These are phyloP conservation scores for Panopea generosa DNA, from an alignment of 2,888 invertebrate species.

Conservation along the genomic window DNA sequence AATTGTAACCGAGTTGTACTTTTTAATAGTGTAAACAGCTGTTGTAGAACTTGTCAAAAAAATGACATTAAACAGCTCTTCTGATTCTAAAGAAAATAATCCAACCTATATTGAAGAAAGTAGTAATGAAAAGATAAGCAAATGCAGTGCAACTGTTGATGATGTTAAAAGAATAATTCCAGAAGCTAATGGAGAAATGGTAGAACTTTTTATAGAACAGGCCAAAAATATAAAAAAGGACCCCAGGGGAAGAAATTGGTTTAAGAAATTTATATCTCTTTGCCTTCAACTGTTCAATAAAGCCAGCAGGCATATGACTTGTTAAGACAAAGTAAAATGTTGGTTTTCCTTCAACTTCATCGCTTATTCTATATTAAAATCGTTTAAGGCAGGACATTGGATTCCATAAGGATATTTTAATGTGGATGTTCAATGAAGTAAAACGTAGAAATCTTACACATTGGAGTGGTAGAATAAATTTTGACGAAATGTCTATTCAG, in stretches of 20 bases:
- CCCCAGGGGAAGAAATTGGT: background rate
- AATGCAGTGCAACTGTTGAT: no score
- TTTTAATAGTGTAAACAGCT: background rate
- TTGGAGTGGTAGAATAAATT: slow-evolving; percentile 25
- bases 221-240: no score
- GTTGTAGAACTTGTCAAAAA: background rate
- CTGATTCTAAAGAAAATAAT: background rate
- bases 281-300: background rate
- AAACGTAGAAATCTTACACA: slow-evolving; percentile 13
- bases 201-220: no score
- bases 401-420: slow-evolving; percentile 23
- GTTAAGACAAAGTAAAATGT: background rate
- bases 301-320: background rate
- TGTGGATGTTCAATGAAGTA: slow-evolving; percentile 38
- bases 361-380: background rate
- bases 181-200: no score
- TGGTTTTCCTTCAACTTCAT: background rate
- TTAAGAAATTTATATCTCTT: background rate
- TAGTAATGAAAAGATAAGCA: no score
- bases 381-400: slow-evolving; percentile 13
- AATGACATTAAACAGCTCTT: background rate
- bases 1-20: background rate
- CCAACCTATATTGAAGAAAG: background rate
- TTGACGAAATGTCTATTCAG: slow-evolving; percentile 45
- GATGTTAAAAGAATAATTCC: background rate